phyloP scores from a whole-genome alignment of 2,113 vertebrate species.

The Smithornis capensis region DNA sequence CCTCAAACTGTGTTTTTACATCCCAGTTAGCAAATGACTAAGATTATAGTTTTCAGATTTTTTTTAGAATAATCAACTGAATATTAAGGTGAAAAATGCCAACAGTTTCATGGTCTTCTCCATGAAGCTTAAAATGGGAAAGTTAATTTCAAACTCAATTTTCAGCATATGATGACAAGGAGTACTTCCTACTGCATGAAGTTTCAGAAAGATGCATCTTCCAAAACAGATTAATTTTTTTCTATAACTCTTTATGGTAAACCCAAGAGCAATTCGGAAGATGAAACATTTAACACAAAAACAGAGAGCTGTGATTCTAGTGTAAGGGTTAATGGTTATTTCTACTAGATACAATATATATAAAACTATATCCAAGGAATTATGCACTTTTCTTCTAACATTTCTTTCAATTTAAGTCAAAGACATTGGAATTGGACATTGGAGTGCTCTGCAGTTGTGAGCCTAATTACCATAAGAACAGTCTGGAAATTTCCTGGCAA shows the following conservation, averaged over 20 bases:
- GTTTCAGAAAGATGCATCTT: neutral
- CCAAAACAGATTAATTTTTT: neutral
- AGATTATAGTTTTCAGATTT: neutral
- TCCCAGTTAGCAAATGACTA: neutral
- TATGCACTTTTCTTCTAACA: neutral
- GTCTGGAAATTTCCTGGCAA: neutral
- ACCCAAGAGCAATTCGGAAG: neutral
- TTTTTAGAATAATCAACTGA: neutral
- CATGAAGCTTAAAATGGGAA: neutral
- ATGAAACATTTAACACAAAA: neutral
- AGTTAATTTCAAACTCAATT: neutral
- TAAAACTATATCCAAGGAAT: neutral
- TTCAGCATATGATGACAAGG: neutral
- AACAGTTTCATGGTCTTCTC: neutral
- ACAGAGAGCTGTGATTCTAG: neutral
- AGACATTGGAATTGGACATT: neutral
- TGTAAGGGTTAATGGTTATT: neutral
- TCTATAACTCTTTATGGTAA: neutral
- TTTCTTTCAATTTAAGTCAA: neutral
- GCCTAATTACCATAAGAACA: neutral
- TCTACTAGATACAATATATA: neutral
- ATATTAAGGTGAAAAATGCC: neutral
- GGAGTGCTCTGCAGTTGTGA: neutral
- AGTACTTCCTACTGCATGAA: neutral
- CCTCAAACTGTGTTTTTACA: neutral